These are phyloP conservation scores for Drymodes brunneopygia DNA, from an alignment of 2,113 vertebrate genomes.

Conservation along the genomic window DNA sequence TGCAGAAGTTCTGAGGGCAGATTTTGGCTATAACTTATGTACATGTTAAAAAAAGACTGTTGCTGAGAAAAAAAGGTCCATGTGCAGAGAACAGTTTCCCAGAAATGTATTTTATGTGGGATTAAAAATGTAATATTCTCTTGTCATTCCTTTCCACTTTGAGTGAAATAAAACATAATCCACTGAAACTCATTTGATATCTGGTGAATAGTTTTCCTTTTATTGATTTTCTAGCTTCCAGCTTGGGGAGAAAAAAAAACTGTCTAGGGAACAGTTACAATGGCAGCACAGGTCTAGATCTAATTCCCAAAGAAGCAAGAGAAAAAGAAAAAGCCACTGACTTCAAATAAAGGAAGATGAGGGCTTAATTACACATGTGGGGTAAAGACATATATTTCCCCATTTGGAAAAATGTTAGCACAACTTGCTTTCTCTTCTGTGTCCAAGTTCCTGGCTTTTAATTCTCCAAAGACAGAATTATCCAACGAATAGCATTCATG, in stretches of 20 bases:
- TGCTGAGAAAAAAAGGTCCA: not conserved
- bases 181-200: conserved; percentile 22
- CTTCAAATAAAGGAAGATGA: conserved; percentile 10
- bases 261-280: not conserved
- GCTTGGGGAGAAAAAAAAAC: not conserved
- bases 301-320: not conserved
- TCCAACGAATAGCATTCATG: not conserved
- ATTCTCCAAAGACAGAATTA: not conserved
- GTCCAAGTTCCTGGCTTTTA: not conserved
- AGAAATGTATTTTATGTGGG: conserved; percentile 13
- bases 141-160: conserved; percentile 45
- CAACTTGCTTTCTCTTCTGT: not conserved
- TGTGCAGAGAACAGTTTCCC: not conserved
- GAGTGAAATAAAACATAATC: conserved; percentile 36
- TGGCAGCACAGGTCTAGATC: not conserved
- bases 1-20: not conserved
- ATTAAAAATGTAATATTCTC: conserved; percentile 41
- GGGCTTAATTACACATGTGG: not conserved
- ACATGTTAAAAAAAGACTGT: not conserved
- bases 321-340: not conserved
- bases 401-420: not conserved
- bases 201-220: conserved; percentile 19
- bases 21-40: not conserved
- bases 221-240: conserved; percentile 28
- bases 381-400: not conserved